Evolutionary conservation across 2,888 invertebrate genomes (phyloP), one percentile per base, ranked within the genome.

Genomic region (Drosophila prostipennis): DNA sequence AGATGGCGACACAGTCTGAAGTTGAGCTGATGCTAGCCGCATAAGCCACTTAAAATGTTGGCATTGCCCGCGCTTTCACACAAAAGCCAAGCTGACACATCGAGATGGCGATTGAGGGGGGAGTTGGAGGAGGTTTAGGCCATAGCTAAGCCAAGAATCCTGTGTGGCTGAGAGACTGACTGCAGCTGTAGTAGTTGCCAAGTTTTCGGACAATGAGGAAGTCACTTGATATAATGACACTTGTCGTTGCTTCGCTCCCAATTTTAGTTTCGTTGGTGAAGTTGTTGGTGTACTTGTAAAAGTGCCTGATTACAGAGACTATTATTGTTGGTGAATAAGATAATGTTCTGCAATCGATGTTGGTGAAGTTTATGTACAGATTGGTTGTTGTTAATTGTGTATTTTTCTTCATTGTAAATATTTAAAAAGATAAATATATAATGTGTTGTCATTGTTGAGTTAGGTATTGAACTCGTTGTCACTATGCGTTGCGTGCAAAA

Each of bases 191-290:
- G 60, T 32, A 40, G 55, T 46, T 54, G 53, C 52, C 52, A 45
- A 43, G 64, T 54, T 46, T 69, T 68, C 36, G 67, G 36, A 69
- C 46, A 67, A 82, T 72, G 82, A 85, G 81, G 71, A 87, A 82
- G 83, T 82, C 82, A 76, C 88, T 88, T 86, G 80, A 74, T 78
- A 83, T 88, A 82, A 88, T 80, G 82, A 83, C 89, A 82, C 89
- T 82, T 88, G 82, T 88, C 87, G 80, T 75, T 54, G 56, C 56
- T 43, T 42, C 16, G 52, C 49, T 68, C 36, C 19, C 43, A 36
- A 45, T 57, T 60, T 51, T 23, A 19, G 10, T 29, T 2, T 2
- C 4, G 13, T 16, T 59, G 16, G 14, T 36, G 19, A 16, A 16
- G n/a, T 45, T 40, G 7, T 16, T 16, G 8, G 10, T 40, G 8